phyloP scores from a whole-genome alignment of 2,888 invertebrate genomes.

The Clivina fossor region DNA sequence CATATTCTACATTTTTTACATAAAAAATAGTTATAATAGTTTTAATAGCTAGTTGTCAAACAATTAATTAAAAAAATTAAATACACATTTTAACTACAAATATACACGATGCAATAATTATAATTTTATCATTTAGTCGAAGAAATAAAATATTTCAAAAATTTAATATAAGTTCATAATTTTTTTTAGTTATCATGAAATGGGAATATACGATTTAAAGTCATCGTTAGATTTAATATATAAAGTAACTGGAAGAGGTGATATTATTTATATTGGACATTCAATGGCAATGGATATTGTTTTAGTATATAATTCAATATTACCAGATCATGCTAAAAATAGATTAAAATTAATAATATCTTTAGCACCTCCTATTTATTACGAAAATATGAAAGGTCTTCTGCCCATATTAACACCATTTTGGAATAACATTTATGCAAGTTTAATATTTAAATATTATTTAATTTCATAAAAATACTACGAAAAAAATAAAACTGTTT shows the following conservation, averaged over 20 bases:
- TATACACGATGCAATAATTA: too few relatives aligned
- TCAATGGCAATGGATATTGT: slow-evolving; percentile 82
- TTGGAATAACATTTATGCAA: slow-evolving; percentile 12
- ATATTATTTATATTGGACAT: slow-evolving; percentile 78
- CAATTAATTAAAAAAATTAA: too few relatives aligned
- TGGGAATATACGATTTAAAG: slow-evolving; percentile 47
- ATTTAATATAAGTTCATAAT: too few relatives aligned
- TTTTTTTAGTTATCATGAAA: slow-evolving; percentile 42
- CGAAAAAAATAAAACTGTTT: too few relatives aligned
- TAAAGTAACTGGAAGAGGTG: slow-evolving; percentile 42
- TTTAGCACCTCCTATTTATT: slow-evolving; percentile 68
- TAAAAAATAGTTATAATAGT: too few relatives aligned
- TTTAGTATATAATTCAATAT: slow-evolving; percentile 68
- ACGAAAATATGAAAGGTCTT: slow-evolving; percentile 58
- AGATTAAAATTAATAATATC: slow-evolving; percentile 64
- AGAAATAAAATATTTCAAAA: too few relatives aligned
- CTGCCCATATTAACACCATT: background rate
- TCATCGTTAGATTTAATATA: slow-evolving; percentile 46
- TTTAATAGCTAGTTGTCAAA: too few relatives aligned
- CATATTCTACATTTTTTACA: too few relatives aligned
- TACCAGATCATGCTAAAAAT: slow-evolving; percentile 68
- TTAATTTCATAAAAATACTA: too few relatives aligned
- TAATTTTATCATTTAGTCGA: too few relatives aligned
- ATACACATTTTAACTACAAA: too few relatives aligned
- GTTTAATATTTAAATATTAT: too few relatives aligned